Percentiles rank a stretch among this genome's conserved stretches.
These are phyloP conservation scores for Triplophysa rosa DNA, from an alignment of 2,113 vertebrate genomes.

Conservation along the genomic window DNA sequence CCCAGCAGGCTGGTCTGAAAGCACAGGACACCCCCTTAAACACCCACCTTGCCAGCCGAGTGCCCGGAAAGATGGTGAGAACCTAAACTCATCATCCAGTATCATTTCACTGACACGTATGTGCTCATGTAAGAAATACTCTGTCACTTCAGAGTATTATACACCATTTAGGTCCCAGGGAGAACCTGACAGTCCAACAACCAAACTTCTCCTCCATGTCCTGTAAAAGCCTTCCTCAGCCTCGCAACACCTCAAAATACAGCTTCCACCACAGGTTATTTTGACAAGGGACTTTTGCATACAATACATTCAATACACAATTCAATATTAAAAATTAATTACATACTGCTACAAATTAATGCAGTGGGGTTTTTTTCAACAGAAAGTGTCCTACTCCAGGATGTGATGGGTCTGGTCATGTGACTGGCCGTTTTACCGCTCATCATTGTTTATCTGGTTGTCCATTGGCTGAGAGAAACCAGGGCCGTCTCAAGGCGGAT, in stretches of 20 bases:
- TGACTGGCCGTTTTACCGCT: conserved; percentile 95
- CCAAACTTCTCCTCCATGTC: conserved; percentile 78
- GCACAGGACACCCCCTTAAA: conserved; percentile 88
- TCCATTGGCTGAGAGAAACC: conserved; percentile 94
- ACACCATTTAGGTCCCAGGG: conserved; percentile 77
- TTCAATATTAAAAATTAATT: too few species aligned
- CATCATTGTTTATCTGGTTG: conserved; percentile 98
- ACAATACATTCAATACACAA: neutral
- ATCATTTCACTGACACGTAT: neutral
- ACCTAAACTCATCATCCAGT: neutral
- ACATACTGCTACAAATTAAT: too few species aligned
- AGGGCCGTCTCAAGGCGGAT: conserved; percentile 87
- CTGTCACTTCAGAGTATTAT: conserved; percentile 4
- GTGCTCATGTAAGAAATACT: neutral
- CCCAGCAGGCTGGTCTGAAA: conserved; percentile 92
- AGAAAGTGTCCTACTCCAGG: conserved; percentile 98
- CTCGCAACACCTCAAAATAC: conserved; percentile 87
- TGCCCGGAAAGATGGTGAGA: conserved; percentile 65
- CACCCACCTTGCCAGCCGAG: conserved; percentile 80
- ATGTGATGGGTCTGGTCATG: conserved; percentile 94
- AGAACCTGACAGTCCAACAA: conserved; percentile 73
- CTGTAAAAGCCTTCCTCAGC: conserved; percentile 83
- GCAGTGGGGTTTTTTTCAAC: neutral
- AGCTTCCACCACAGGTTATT: conserved; percentile 95
- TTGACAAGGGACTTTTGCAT: neutral